Percentiles rank a stretch among this genome's conserved stretches.
Evolutionary conservation across 2,797 vertebrate genomes (phyloP).

Genomic region (Xiphophorus birchmanni): DNA sequence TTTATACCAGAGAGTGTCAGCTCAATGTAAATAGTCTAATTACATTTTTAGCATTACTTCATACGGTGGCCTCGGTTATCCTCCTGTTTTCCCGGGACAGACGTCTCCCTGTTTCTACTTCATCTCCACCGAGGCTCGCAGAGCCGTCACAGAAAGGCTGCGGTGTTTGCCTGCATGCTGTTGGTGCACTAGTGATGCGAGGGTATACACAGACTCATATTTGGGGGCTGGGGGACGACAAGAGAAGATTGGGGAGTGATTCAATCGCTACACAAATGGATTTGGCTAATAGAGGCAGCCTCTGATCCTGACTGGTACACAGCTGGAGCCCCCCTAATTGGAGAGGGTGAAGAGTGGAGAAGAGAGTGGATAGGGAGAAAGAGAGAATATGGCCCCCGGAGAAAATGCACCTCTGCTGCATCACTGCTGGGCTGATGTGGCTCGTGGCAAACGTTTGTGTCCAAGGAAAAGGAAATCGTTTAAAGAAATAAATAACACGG

Average conservation of each 20-base stretch:
- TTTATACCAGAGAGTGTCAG: background rate
- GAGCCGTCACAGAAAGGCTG: slow-evolving; percentile 15
- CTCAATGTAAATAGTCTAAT: background rate
- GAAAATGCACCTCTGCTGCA: slow-evolving; percentile 61
- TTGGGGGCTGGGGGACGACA: slow-evolving; percentile 51
- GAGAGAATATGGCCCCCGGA: slow-evolving; percentile 61
- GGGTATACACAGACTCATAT: slow-evolving; percentile 55
- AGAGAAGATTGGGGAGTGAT: slow-evolving; percentile 79
- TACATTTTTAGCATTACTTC: background rate
- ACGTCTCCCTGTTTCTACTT: slow-evolving; percentile 12
- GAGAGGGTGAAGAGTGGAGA: slow-evolving; percentile 76
- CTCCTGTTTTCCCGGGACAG: background rate
- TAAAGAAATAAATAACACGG: slow-evolving; percentile 15
- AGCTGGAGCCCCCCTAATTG: slow-evolving; percentile 84
- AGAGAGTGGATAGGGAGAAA: slow-evolving; percentile 62
- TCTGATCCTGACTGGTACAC: slow-evolving; percentile 82
- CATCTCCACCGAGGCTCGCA: slow-evolving; percentile 16
- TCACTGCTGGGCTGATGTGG: slow-evolving; percentile 34
- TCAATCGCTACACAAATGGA: slow-evolving; percentile 84
- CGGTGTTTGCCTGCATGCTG: slow-evolving; percentile 4
- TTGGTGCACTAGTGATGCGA: slow-evolving; percentile 9
- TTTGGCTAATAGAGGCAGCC: slow-evolving; percentile 82
- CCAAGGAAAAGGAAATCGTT: slow-evolving; percentile 21
- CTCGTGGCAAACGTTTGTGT: slow-evolving; percentile 52
- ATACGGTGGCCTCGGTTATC: background rate